Evolutionary conservation across 2,797 vertebrate genomes (phyloP).

Genomic region (Erpetoichthys calabaricus): DNA sequence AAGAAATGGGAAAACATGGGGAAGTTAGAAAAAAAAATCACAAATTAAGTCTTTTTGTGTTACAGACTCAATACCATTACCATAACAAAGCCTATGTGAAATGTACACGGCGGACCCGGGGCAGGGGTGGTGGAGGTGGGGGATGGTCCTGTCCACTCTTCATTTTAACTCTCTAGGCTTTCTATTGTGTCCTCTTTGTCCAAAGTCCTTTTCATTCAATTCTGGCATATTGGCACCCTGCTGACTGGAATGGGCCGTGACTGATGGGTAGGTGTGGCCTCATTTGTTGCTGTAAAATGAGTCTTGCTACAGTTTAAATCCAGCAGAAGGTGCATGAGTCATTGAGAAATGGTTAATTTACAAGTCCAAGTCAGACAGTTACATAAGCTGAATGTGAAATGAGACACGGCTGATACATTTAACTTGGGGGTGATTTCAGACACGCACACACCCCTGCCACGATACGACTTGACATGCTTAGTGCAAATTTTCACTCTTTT

Average conservation of each 20-base stretch:
- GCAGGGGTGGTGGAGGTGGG: background rate
- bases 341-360: slow-evolving; percentile 56
- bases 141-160: slow-evolving; percentile 36
- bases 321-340: slow-evolving; percentile 53
- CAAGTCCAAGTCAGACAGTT: slow-evolving; percentile 39
- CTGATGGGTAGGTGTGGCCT: slow-evolving; percentile 78
- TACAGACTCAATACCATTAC: slow-evolving; percentile 85
- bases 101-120: slow-evolving; percentile 62
- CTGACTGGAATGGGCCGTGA: slow-evolving; percentile 74
- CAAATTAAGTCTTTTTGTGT: slow-evolving; percentile 92
- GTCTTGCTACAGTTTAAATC: slow-evolving; percentile 67
- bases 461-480: too few relatives aligned
- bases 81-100: slow-evolving; percentile 91
- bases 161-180: slow-evolving; percentile 57
- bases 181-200: slow-evolving; percentile 77
- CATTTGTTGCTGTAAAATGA: slow-evolving; percentile 79
- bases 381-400: slow-evolving; percentile 37
- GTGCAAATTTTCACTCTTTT: too few relatives aligned
- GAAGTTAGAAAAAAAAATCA: slow-evolving; percentile 71
- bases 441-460: too few relatives aligned
- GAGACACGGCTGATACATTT: slow-evolving; percentile 21
- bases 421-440: too few relatives aligned
- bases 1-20: slow-evolving; percentile 47
- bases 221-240: slow-evolving; percentile 77
- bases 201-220: slow-evolving; percentile 70